These are phyloP conservation scores for Scaptodrosophila lebanonensis DNA, from an alignment of 1,140 invertebrate genomes.

Conservation along the genomic window DNA sequence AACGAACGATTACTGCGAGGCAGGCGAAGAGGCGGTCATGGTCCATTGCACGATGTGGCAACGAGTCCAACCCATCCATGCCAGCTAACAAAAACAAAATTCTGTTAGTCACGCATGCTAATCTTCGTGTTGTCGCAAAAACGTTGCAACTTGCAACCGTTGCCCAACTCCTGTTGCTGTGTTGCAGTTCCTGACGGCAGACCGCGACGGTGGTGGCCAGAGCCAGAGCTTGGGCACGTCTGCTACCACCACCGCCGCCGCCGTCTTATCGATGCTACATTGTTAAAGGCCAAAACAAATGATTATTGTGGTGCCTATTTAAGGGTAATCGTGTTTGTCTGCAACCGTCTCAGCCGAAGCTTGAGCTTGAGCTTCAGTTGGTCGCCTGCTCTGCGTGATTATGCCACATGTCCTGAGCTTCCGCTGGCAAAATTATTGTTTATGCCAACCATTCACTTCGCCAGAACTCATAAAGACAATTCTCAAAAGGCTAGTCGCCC, in stretches of 20 bases:
- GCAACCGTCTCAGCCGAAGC: constrained; percentile 19
- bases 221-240: constrained; percentile 21
- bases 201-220: constrained; percentile 31
- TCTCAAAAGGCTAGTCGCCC: too few species aligned
- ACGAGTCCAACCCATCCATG: constrained; percentile 6
- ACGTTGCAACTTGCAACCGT: constrained; percentile 51
- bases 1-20: constrained; percentile 70
- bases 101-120: constrained; percentile 75
- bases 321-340: constrained; percentile 63
- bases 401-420: too few species aligned
- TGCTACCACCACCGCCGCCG: constrained; percentile 3
- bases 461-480: too few species aligned
- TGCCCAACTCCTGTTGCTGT: constrained; percentile 21
- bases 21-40: constrained; percentile 31
- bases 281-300: constrained; percentile 63
- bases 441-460: too few species aligned
- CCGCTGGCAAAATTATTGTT: too few species aligned
- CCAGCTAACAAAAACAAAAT: constrained; percentile 63
- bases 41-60: constrained; percentile 42
- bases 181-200: constrained; percentile 34
- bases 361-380: constrained; percentile 1
- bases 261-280: constrained; percentile 57
- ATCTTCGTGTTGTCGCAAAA: constrained; percentile 73
- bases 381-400: constrained; percentile 25
- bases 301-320: constrained; percentile 66